These are phyloP conservation scores for Hydrochoerus hydrochaeris DNA, from an alignment of 2,113 vertebrate genomes.

Conservation along the genomic window DNA sequence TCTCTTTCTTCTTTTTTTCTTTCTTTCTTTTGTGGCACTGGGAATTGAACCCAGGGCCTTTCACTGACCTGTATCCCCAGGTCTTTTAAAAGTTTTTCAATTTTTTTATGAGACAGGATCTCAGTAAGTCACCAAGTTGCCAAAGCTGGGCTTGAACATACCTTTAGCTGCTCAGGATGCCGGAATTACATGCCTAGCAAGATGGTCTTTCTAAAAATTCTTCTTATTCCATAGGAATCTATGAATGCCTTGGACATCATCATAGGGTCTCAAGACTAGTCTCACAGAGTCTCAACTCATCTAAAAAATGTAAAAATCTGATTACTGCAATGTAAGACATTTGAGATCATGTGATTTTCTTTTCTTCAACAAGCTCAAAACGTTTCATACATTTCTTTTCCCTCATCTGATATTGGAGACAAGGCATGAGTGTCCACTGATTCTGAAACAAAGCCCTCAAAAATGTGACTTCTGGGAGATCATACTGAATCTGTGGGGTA, in stretches of 20 bases:
- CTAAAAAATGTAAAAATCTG: conserved; percentile 45
- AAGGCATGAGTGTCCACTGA: conserved; percentile 35
- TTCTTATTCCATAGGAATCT: not conserved
- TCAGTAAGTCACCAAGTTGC: not conserved
- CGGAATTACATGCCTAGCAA: not conserved
- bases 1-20: too few species aligned
- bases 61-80: not conserved
- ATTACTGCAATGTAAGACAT: not conserved
- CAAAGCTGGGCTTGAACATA: not conserved
- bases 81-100: not conserved
- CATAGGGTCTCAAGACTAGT: not conserved
- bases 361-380: not conserved
- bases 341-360: not conserved
- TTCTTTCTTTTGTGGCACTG: not conserved
- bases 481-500: not conserved
- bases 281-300: not conserved
- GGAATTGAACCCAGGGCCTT: not conserved
- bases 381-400: not conserved
- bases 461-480: conserved; percentile 41
- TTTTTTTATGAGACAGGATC: not conserved
- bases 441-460: conserved; percentile 19
- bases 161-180: not conserved
- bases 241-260: not conserved
- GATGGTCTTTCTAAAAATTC: not conserved
- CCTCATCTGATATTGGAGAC: not conserved